Base-by-base conservation (phyloP, 2,113 vertebrate species). In the Collichthys lucidus region DNA sequence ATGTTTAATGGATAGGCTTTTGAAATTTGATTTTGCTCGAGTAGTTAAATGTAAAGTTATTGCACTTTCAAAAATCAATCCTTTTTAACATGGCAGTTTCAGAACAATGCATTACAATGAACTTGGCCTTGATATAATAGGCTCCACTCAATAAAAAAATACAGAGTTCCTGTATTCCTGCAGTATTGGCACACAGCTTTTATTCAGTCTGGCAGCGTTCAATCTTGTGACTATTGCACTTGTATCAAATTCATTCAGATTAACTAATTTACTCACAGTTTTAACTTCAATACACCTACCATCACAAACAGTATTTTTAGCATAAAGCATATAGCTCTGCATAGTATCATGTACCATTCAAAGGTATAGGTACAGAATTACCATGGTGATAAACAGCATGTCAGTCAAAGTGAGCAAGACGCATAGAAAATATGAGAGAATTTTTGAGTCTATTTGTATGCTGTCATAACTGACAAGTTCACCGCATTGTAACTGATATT, bases 51-150 rank as follows among this genome's bases (percentile, higher is more conserved):
- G 20, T 56, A 64, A 83, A 86, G 63, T 81, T 77, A 86, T 77
- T 80, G 65, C 63, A 63, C 35, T 80, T 74, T 86, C 49, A 66
- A 63, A 85, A 88, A 86, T 83, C 78, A 44, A 80, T 84, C 4
- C 2, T 29, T 67, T 82, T 86, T 76, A 79, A 86, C 42, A 67
- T 60, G 42, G 52, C 17, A 42, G n/a, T 76, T 73, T 66, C 24
- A 69, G 60, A 69, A 72, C 31, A 64, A 77, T 80, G 24, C 12
- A 75, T 71, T 74, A 47, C 61, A 72, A 75, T 78, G 22, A 84
- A 80, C 60, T 61, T 71, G 63, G 68, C 57, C 2, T 24, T 55
- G 65, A 74, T 63, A 64, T 62, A 40, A 14, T 29, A 46, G 20
- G 22, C 24, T 59, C 59, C 29, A 64, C 75, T 84, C 19, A 81